Percentiles rank a stretch among this genome's conserved stretches.
Evolutionary conservation across 2,888 invertebrate species (phyloP).

Genomic region (Pocota personata): DNA sequence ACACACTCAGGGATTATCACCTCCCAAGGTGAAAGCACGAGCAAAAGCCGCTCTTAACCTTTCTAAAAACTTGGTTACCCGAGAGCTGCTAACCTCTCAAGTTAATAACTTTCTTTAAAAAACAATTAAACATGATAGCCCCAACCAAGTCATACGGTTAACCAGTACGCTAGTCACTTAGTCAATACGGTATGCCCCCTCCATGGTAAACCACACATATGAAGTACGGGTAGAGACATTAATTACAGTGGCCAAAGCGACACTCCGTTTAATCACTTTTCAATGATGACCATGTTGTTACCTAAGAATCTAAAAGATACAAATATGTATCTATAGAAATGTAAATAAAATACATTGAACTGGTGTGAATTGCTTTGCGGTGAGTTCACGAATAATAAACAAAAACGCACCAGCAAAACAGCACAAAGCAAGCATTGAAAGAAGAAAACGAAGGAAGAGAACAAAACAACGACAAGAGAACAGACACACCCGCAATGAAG

Average conservation of each 20-base stretch:
- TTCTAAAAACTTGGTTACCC: slow-evolving; percentile 29
- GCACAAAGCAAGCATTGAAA: background rate
- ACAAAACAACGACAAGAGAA: background rate
- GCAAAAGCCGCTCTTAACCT: slow-evolving; percentile 31
- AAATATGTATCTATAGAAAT: background rate
- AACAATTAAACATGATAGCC: slow-evolving; percentile 10
- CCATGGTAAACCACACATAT: background rate
- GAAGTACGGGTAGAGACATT: background rate
- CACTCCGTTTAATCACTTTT: slow-evolving; percentile 1
- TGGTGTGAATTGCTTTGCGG: background rate
- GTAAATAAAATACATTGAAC: slow-evolving; percentile 32
- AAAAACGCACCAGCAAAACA: slow-evolving; percentile 3
- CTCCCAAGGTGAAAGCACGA: slow-evolving; percentile 33
- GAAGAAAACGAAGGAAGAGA: background rate
- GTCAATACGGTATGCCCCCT: background rate
- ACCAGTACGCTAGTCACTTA: background rate
- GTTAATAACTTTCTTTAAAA: background rate
- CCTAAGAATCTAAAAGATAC: slow-evolving; percentile 15
- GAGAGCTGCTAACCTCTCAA: slow-evolving; percentile 16
- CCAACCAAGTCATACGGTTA: slow-evolving; percentile 8
- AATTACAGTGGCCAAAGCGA: slow-evolving; percentile 3
- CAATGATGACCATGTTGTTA: slow-evolving; percentile 4
- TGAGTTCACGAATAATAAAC: slow-evolving; percentile 15
- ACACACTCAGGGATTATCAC: background rate
- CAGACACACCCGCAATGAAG: slow-evolving; percentile 24